Evolutionary conservation across 2,888 invertebrate species (phyloP), one percentile per base, ranked within the genome.

Genomic region (Tetranychus truncatus): DNA sequence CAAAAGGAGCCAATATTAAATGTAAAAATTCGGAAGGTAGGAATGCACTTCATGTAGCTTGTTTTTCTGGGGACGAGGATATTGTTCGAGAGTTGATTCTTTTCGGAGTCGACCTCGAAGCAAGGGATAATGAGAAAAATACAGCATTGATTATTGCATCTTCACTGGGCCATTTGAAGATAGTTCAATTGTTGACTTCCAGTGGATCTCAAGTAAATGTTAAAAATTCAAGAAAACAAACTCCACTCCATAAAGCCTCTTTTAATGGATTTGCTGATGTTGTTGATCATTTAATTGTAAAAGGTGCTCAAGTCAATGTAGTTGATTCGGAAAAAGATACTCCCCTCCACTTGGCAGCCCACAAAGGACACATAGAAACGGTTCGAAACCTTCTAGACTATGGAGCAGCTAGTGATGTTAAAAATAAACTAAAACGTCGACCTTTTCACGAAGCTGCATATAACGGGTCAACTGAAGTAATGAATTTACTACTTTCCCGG

Each of bases 1-100:
- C 97, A 74, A 97, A 99, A 86, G 97, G 97, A 74, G 95, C 95
- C 55, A 96, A 97, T 85, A 95, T 99, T 81, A 96, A 97, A 82
- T 92, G 94, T 20, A 92, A 92, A 76, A 97, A 99, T 83, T 93
- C 91, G 82, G 87, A 87, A 20, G 46, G 72, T 72, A 4, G 34
- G 20, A 69, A 20, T 69, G 21, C 69, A 5, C 69, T 69, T 24
- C 69, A 69, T 69, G 11, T 69, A 21, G 69, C 69, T 21, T 69
- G 69, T 69, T 24, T 21, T 69, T 69, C 69, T 18, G 69, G 69
- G 1, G 11, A 69, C 4, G 69, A 69, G 15, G 69, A 69, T 18
- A 8, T 21, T 11, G 20, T 69, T 69, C 69, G 69, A 69, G 20
- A 69, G 8, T 11, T 69, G 69, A 69, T 69, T 24, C 20, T 24